These are phyloP conservation scores for Oryctolagus cuniculus DNA, from an alignment of 2,113 vertebrate species.

Conservation along the genomic window mOryCun1.1 NC_091436.1:27611001-27611500, in stretches of 20 bases:
- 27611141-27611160: neutral
- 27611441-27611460: conserved; percentile 64
- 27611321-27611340: conserved; percentile 31
- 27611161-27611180: neutral
- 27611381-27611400: conserved; percentile 62
- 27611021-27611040: neutral
- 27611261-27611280: neutral
- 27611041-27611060: neutral
- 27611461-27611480: conserved; percentile 53
- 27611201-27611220: conserved; percentile 3
- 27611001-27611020: neutral
- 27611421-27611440: conserved; percentile 74
- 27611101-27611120: neutral
- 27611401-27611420: conserved; percentile 67
- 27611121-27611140: neutral
- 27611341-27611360: conserved; percentile 69
- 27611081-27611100: neutral
- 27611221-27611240: neutral
- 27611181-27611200: neutral
- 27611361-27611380: conserved; percentile 72
- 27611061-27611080: neutral
- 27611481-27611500: conserved; percentile 65
- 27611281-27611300: conserved; percentile 23
- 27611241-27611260: neutral
- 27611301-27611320: conserved; percentile 59